These are phyloP conservation scores for Calidris pygmaea DNA, from an alignment of 2,113 vertebrate genomes.

Conservation along the genomic window DNA sequence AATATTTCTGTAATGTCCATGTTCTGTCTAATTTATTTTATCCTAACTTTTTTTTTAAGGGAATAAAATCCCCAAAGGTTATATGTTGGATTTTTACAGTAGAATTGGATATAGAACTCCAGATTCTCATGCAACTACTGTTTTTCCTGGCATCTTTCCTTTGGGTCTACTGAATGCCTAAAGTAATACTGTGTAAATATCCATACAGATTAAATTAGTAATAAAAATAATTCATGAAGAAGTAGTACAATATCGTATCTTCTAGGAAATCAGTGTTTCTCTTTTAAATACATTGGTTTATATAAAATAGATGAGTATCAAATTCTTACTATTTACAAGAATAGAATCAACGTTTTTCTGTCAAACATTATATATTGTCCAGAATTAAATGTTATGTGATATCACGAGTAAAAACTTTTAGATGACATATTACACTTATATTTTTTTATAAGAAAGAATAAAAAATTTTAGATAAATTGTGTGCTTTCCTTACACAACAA, in stretches of 20 bases:
- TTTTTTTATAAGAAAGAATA: background rate
- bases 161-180: background rate
- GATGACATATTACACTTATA: background rate
- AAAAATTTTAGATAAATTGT: background rate
- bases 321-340: background rate
- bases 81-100: background rate
- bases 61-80: background rate
- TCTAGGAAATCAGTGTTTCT: background rate
- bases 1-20: background rate
- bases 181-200: background rate
- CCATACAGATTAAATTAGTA: background rate
- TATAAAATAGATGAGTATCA: background rate
- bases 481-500: background rate
- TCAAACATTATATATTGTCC: background rate
- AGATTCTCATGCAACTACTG: slow-evolving; percentile 5
- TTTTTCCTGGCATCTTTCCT: slow-evolving; percentile 31
- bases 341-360: background rate
- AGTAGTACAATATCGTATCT: background rate
- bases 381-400: background rate
- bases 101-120: background rate
- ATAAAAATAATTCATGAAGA: background rate
- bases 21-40: background rate
- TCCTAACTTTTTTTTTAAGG: background rate
- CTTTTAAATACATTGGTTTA: background rate
- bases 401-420: background rate